Percentiles rank a stretch among this genome's conserved stretches.
phyloP scores from a whole-genome alignment of 1,140 invertebrate genomes.

The Drosophila aff. region DNA sequence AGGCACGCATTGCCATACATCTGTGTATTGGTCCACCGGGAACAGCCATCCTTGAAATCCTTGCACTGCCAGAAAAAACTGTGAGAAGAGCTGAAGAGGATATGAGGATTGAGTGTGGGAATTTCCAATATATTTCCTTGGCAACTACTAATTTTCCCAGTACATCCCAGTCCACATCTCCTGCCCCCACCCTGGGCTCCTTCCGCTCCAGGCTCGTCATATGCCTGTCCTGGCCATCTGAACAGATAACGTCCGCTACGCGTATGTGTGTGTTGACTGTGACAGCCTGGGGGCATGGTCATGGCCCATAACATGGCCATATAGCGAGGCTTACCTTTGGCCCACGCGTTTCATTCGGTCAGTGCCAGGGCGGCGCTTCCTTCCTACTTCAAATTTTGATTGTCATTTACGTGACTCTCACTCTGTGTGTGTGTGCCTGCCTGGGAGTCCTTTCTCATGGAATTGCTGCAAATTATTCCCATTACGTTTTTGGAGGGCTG shows the following conservation, averaged over 20 bases:
- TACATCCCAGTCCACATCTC: not conserved
- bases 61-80: slow-evolving; percentile 20
- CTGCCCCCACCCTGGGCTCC: slow-evolving; percentile 1
- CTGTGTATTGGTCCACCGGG: slow-evolving; percentile 66
- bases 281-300: slow-evolving; percentile 72
- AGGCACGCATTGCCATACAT: slow-evolving; percentile 34
- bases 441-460: slow-evolving; percentile 66
- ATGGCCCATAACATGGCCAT: not conserved
- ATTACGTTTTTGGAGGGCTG: slow-evolving; percentile 78
- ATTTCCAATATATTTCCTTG: not conserved
- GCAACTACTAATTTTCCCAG: slow-evolving; percentile 4
- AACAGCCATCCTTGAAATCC: slow-evolving; percentile 17
- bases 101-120: not conserved
- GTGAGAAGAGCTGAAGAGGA: not conserved
- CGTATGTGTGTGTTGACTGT: slow-evolving; percentile 71
- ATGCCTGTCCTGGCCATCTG: slow-evolving; percentile 26
- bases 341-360: slow-evolving; percentile 73
- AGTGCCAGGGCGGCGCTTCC: slow-evolving; percentile 32
- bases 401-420: slow-evolving; percentile 74
- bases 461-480: slow-evolving; percentile 84
- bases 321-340: slow-evolving; percentile 30
- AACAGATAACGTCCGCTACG: slow-evolving; percentile 63
- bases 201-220: slow-evolving; percentile 16
- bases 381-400: slow-evolving; percentile 75
- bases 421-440: slow-evolving; percentile 3